These are phyloP conservation scores for Hydrozoanthus tunicans DNA, from an alignment of 64 coral and sea anemone species.

Conservation along the genomic window DNA sequence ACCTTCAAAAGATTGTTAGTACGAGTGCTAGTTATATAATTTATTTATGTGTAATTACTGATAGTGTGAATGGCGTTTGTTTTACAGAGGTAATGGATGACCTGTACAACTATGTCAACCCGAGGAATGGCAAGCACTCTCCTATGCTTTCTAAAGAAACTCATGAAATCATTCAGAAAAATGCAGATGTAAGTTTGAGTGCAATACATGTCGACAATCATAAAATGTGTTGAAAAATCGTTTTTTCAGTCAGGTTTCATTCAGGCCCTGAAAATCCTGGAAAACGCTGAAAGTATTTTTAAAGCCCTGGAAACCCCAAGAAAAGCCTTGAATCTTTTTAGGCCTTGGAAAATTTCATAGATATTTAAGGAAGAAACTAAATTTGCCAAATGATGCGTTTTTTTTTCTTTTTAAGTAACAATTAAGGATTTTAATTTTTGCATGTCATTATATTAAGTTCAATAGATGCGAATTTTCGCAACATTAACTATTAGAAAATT, in stretches of 20 bases:
- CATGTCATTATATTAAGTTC: no score
- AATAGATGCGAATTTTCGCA: no score
- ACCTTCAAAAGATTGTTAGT: background rate
- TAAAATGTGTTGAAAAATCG: background rate
- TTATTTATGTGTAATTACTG: background rate
- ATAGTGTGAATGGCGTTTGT: background rate
- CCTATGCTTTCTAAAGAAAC: conserved; percentile 86
- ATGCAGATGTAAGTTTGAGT: conserved; percentile 85
- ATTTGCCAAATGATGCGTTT: background rate
- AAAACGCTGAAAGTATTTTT: no score
- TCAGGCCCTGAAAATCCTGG: no score
- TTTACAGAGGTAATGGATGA: conserved; percentile 93
- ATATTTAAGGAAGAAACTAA: background rate
- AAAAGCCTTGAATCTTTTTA: no score
- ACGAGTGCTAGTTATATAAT: background rate
- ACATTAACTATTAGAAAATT: no score
- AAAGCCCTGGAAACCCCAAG: no score
- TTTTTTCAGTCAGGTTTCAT: no score
- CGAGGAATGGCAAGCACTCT: conserved; percentile 89
- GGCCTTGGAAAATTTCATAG: no score
- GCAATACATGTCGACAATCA: background rate
- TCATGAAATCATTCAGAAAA: conserved; percentile 69
- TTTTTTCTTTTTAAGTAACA: no score
- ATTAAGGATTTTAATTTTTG: no score
- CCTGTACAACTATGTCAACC: conserved; percentile 89